Base-by-base conservation (phyloP, 1,140 invertebrate species). In the Sinella curviseta region DNA sequence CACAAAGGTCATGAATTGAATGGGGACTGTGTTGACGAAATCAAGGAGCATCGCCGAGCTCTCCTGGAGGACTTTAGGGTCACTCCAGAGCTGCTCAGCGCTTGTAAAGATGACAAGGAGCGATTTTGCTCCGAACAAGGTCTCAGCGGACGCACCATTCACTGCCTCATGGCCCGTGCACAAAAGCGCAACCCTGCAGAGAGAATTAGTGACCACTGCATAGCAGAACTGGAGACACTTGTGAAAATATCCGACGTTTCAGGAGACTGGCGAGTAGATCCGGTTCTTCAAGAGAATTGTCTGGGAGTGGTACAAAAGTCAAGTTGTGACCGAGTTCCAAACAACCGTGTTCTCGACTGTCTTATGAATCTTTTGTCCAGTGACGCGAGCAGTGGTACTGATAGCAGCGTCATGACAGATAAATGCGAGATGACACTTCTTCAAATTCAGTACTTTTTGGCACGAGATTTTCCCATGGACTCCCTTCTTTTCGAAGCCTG, bases 361-460 rank as follows among this genome's bases (percentile, higher is more conserved):
- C 67, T 84, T 17, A 82, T 83, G 80, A 77, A 78, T 31, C 28
- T 84, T 28, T 35, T 81, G 17, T 48, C 78, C 0, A 78, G 60
- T 26, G 83, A 84, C 31, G 35, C 79, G 1, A 74, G 65, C 14
- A 60, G 55, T 8, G 81, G 78, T 54, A 20, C 76, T 2, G 81
- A 81, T 36, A 76, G 57, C 17, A 80, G 55, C 57, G 78, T 77
- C 26, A 99, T 99, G 97, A 93, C 91, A 0, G 91, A 91, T 77
- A 91, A 93, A 24, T 99, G 98, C 89, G 95, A 97, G 89, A 90
- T 93, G 75, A 93, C 94, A 30, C 88, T 99, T 34, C 89, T 98
- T 26, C 95, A 99, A 88, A 97, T 99, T 85, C 97, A 99, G 85
- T 99, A 97, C 86, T 99, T 99, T 88, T 91, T 99, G 74, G 93